Conservation (phyloP, 2,797 vertebrate genomes). For the Petrocephalus schoutedeni region DNA sequence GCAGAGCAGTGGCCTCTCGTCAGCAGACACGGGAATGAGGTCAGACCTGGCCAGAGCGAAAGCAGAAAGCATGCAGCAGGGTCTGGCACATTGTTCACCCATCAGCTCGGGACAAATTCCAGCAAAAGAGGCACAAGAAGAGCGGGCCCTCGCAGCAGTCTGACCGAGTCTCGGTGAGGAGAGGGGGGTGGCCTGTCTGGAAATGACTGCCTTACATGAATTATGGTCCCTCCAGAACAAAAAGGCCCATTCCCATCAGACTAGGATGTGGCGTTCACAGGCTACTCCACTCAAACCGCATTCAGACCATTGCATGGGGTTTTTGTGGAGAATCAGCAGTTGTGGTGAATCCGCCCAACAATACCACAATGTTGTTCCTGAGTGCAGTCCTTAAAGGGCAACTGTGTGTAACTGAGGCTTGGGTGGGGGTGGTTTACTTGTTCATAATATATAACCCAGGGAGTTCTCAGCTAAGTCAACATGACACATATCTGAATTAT, state of each 20-base stretch:
- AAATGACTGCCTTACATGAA: constrained; percentile 20
- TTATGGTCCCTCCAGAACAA: constrained; percentile 10
- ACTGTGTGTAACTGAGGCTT: background rate
- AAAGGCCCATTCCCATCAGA: constrained; percentile 24
- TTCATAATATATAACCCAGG: background rate
- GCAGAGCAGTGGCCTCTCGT: background rate
- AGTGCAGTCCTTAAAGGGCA: background rate
- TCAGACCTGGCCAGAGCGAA: background rate
- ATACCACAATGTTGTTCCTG: background rate
- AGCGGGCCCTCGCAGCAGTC: background rate
- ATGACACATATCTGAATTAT: background rate
- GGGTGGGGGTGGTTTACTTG: background rate
- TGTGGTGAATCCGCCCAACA: background rate
- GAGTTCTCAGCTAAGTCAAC: background rate
- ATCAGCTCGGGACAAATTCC: background rate
- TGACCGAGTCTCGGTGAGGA: background rate
- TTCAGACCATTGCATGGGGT: constrained; percentile 1
- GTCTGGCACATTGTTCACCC: background rate
- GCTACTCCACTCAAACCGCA: constrained; percentile 6
- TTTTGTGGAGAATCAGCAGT: constrained; percentile 1
- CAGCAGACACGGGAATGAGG: background rate
- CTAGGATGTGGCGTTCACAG: constrained; percentile 22
- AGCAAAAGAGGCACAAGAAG: background rate
- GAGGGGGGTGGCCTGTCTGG: background rate
- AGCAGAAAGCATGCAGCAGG: background rate